A percentile compares a stretch with the other conserved stretches of the same genome.
Conservation (phyloP, 2,113 vertebrate species). For the Coryphaenoides rupestris region DNA sequence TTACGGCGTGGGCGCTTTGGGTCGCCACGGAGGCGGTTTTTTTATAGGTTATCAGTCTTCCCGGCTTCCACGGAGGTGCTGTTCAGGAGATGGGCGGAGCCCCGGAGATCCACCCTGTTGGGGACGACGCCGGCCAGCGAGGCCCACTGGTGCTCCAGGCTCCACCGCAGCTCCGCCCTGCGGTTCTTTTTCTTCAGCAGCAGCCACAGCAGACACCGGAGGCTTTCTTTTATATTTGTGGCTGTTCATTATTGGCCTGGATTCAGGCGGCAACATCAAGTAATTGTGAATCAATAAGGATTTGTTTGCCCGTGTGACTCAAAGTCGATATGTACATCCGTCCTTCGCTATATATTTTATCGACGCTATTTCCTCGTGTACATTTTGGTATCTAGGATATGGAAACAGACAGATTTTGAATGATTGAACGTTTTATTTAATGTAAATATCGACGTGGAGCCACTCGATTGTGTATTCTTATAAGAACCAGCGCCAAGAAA, state of each 20-base stretch:
- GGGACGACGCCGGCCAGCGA: slow-evolving; percentile 35
- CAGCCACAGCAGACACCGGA: slow-evolving; percentile 15
- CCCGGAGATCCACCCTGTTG: slow-evolving; percentile 32
- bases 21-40: too few species aligned
- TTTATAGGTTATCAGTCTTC: too few species aligned
- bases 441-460: too few species aligned
- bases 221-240: slow-evolving; percentile 34
- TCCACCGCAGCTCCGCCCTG: slow-evolving; percentile 31
- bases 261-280: slow-evolving; percentile 11
- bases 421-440: too few species aligned
- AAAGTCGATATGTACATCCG: neutral
- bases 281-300: slow-evolving; percentile 18
- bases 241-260: too few species aligned
- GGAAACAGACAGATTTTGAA: neutral
- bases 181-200: slow-evolving; percentile 29
- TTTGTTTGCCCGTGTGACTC: slow-evolving; percentile 8
- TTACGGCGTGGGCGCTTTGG: too few species aligned
- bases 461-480: too few species aligned
- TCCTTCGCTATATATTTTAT: neutral
- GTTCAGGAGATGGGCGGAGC: slow-evolving; percentile 22
- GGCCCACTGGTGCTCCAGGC: slow-evolving; percentile 38
- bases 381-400: too few species aligned
- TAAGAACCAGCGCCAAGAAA: too few species aligned
- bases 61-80: slow-evolving; percentile 34
- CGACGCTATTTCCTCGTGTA: neutral